Evolutionary conservation across 2,113 vertebrate genomes (phyloP).

Genomic region (Macroglossus sobrinus): DNA sequence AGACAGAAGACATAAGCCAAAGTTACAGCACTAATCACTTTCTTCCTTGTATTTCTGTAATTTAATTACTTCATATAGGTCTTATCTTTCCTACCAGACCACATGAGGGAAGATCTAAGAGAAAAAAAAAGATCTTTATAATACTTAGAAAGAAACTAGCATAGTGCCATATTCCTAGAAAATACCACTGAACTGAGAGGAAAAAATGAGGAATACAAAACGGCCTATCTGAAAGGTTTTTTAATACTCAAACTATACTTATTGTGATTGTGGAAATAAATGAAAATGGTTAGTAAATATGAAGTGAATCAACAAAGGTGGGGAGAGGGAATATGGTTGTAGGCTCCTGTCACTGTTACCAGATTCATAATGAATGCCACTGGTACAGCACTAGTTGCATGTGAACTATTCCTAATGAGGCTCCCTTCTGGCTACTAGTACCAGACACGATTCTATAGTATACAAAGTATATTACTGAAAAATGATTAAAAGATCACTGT

Average conservation of each 20-base stretch:
- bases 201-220: not conserved
- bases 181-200: not conserved
- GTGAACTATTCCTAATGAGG: not conserved
- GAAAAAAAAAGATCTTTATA: not conserved
- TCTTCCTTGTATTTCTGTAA: not conserved
- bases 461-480: not conserved
- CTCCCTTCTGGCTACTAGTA: not conserved
- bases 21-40: constrained; percentile 51
- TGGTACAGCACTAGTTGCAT: not conserved
- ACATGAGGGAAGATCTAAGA: not conserved
- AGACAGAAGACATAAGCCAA: constrained; percentile 55
- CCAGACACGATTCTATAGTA: not conserved
- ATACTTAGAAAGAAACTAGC: not conserved
- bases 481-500: not conserved
- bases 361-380: not conserved
- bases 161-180: not conserved
- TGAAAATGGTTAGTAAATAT: not conserved
- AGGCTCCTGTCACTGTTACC: not conserved
- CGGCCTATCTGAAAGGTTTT: not conserved
- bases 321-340: no score
- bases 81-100: constrained; percentile 52
- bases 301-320: not conserved
- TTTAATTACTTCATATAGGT: constrained; percentile 53
- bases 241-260: not conserved
- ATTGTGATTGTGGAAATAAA: not conserved